A percentile compares a stretch with the other conserved stretches of the same genome.
Conservation (phyloP, 1,140 invertebrate species). For the Parasteatoda tepidariorum region DNA sequence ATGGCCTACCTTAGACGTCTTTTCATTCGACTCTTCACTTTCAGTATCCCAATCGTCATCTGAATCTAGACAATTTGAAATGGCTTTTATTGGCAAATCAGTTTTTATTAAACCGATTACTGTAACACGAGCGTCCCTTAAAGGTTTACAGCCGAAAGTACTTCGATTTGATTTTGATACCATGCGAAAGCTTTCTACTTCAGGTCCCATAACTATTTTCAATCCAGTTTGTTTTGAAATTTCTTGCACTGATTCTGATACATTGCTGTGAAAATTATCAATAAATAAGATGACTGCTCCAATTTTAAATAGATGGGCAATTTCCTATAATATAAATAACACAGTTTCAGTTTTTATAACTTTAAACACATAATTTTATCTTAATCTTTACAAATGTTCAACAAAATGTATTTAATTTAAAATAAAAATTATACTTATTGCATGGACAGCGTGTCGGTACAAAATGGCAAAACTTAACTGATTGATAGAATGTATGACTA, state of each 20-base stretch:
- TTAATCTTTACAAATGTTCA: too few species aligned
- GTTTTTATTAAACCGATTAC: conserved; percentile 33
- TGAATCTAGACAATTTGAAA: too few species aligned
- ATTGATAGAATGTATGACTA: too few species aligned
- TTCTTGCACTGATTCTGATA: background rate
- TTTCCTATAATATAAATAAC: background rate
- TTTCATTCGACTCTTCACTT: background rate
- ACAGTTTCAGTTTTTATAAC: too few species aligned
- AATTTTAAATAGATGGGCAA: background rate
- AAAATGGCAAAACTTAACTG: too few species aligned
- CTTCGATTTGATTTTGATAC: background rate
- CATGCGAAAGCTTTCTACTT: background rate
- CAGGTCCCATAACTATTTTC: background rate
- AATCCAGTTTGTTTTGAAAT: conserved; percentile 22
- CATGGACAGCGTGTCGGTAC: too few species aligned
- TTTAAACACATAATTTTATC: too few species aligned
- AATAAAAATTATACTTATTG: too few species aligned
- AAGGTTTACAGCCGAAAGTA: background rate
- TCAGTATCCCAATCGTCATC: conserved; percentile 9
- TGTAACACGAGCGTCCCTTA: background rate
- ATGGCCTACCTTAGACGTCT: background rate
- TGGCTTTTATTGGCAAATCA: background rate
- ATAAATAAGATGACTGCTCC: conserved; percentile 26
- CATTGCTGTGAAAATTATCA: conserved; percentile 27
- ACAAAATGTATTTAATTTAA: too few species aligned